Evolutionary conservation across 2,113 vertebrate genomes (phyloP).

Genomic region (Picathartes gymnocephalus): DNA sequence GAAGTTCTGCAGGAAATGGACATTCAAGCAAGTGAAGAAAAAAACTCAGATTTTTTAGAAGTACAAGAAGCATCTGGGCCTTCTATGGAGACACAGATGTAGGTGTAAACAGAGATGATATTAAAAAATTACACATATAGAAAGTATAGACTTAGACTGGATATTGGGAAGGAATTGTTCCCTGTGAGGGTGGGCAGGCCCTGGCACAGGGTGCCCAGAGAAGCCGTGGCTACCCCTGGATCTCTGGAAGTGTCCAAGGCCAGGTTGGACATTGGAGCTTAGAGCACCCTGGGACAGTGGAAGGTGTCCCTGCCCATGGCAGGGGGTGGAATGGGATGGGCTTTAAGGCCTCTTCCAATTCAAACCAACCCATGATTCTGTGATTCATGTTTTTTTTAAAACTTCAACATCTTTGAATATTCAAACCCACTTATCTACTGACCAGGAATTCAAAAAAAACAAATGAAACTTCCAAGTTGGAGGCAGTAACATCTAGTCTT

Average conservation of each 20-base stretch:
- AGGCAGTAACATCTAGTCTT: not conserved
- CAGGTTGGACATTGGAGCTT: accelerated
- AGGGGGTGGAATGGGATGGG: not conserved
- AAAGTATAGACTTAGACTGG: not conserved
- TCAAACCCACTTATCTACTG: not conserved
- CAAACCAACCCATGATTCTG: not conserved
- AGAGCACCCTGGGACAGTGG: accelerated
- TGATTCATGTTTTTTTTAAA: not conserved
- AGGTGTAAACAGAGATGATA: not conserved
- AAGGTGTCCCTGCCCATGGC: not conserved
- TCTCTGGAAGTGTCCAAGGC: not conserved
- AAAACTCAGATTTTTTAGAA: not conserved
- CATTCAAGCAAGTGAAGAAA: not conserved
- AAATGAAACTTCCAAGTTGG: not conserved
- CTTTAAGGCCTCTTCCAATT: not conserved
- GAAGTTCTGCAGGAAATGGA: not conserved
- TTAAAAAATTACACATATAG: not conserved
- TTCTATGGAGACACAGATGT: not conserved
- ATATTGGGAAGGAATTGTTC: not conserved
- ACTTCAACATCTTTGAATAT: not conserved
- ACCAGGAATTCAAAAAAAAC: not conserved
- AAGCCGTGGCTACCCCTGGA: not conserved
- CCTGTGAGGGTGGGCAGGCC: accelerated
- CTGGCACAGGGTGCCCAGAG: not conserved
- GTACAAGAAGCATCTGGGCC: not conserved